These are phyloP conservation scores for Phaonia tiefii DNA, from an alignment of 2,888 invertebrate genomes.

Conservation along the genomic window DNA sequence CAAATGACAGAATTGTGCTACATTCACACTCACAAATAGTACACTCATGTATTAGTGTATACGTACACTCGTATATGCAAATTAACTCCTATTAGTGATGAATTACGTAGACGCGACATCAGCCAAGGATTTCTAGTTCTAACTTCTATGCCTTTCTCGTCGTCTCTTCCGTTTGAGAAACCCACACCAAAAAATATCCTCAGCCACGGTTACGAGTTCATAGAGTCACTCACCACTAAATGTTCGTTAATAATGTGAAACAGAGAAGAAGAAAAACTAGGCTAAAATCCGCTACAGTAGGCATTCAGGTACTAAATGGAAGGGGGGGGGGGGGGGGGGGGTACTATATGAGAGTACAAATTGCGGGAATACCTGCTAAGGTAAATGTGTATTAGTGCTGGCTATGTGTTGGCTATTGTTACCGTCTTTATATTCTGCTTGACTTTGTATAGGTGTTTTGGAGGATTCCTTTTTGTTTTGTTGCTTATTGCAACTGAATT, in stretches of 20 bases:
- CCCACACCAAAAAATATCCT: not conserved
- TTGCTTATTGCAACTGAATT: not conserved
- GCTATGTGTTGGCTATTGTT: not conserved
- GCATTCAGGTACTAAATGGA: no score
- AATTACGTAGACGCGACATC: slow-evolving; percentile 73
- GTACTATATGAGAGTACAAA: no score
- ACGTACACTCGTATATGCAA: slow-evolving; percentile 37
- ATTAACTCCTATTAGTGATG: slow-evolving; percentile 51
- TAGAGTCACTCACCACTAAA: slow-evolving; percentile 37
- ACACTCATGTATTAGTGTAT: not conserved
- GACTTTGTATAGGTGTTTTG: slow-evolving; percentile 33
- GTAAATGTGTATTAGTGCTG: not conserved
- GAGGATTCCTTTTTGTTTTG: not conserved
- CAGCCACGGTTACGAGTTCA: not conserved
- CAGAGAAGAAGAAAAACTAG: slow-evolving; percentile 35
- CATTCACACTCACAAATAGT: no score
- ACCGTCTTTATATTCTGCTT: not conserved
- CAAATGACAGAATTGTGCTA: no score
- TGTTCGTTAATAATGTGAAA: slow-evolving; percentile 56
- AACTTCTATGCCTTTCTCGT: not conserved
- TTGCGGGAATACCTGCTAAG: not conserved
- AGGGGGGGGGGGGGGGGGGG: no score
- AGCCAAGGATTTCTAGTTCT: slow-evolving; percentile 75
- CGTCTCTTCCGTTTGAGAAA: not conserved
- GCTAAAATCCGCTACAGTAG: slow-evolving; percentile 18